Evolutionary conservation across 2,797 vertebrate genomes (phyloP).

Genomic region (Synaphobranchus kaupii): DNA sequence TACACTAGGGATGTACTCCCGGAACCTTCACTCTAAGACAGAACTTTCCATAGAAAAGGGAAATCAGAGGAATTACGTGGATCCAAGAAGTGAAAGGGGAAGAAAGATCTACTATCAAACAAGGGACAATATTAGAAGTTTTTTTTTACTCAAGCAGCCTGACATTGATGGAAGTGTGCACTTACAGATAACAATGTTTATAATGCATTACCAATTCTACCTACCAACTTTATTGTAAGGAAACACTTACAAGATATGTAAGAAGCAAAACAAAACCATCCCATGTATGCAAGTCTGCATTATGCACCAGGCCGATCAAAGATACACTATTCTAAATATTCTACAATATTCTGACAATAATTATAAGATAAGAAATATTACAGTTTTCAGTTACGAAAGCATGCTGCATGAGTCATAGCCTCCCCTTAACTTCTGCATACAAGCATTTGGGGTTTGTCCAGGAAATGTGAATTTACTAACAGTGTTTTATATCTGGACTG

Average conservation of each 20-base stretch:
- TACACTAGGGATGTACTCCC: not conserved
- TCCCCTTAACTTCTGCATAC: not conserved
- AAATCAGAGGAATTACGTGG: not conserved
- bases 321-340: not conserved
- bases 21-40: not conserved
- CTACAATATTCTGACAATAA: not conserved
- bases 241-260: not conserved
- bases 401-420: not conserved
- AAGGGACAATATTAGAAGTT: not conserved
- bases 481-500: not conserved
- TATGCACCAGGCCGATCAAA: not conserved
- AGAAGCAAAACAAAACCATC: not conserved
- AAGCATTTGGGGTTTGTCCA: not conserved
- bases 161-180: not conserved
- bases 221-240: not conserved
- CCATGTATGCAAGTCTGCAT: not conserved
- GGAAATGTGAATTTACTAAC: not conserved
- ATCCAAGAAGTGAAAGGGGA: not conserved
- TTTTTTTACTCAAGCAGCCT: not conserved
- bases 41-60: not conserved
- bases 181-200: not conserved
- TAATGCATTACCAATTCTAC: not conserved
- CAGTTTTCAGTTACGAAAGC: not conserved
- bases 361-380: too few species aligned
- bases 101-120: not conserved